Percentiles rank a stretch among this genome's conserved stretches.
These are phyloP conservation scores for Panagrolaimus sp. DNA, from an alignment of 1,140 invertebrate species.

Conservation along the genomic window DNA sequence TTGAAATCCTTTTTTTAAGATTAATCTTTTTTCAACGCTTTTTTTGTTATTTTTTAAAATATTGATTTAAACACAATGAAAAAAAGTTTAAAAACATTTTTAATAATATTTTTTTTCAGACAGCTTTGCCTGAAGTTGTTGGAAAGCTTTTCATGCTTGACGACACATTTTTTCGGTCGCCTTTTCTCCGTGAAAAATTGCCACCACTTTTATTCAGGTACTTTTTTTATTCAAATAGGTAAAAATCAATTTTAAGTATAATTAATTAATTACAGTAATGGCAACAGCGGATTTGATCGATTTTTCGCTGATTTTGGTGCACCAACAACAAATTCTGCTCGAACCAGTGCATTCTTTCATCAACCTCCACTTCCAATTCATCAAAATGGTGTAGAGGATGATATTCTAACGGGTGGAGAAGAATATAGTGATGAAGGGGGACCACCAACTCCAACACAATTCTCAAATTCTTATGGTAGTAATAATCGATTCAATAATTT, in stretches of 20 bases:
- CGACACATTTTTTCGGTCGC: slow-evolving; percentile 33
- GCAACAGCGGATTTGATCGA: slow-evolving; percentile 10
- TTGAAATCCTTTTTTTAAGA: too few species aligned
- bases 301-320: slow-evolving; percentile 11
- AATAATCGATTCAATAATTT: background rate
- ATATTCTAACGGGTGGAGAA: background rate
- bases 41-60: too few species aligned
- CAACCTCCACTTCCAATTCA: background rate
- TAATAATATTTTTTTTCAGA: background rate
- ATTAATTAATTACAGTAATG: background rate
- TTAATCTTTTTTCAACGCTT: too few species aligned
- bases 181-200: slow-evolving; percentile 28
- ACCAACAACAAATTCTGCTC: background rate
- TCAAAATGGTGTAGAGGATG: background rate
- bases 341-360: background rate
- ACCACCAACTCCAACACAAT: background rate
- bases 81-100: too few species aligned
- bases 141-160: slow-evolving; percentile 33
- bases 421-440: background rate
- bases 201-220: slow-evolving; percentile 26
- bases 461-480: background rate
- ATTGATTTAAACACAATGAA: too few species aligned
- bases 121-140: slow-evolving; percentile 24
- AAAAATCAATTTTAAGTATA: too few species aligned
- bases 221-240: too few species aligned